Percentiles rank a stretch among this genome's conserved stretches.
phyloP scores from a whole-genome alignment of 2,113 vertebrate species.

The Pachycephala philippinensis region DNA sequence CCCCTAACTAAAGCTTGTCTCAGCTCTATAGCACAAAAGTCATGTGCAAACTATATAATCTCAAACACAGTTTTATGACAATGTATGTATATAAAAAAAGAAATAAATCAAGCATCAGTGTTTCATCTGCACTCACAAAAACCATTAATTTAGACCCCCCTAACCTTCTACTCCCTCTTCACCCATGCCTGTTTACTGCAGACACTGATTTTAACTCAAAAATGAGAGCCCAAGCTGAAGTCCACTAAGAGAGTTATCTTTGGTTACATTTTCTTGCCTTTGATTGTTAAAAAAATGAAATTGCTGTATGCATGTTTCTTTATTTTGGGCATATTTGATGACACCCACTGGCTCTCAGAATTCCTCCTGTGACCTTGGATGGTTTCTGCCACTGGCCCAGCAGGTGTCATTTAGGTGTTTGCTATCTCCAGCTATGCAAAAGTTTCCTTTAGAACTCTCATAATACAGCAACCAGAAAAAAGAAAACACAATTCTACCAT shows the following conservation, averaged over 20 bases:
- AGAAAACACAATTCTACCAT: neutral
- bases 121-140: neutral
- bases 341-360: neutral
- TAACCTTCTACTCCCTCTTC: neutral
- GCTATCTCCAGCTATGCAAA: neutral
- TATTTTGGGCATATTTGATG: neutral
- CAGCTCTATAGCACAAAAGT: neutral
- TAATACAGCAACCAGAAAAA: neutral
- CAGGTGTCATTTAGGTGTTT: neutral
- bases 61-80: neutral
- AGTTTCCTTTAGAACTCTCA: neutral
- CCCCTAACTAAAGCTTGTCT: neutral
- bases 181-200: neutral
- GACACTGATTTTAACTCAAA: neutral
- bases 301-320: neutral
- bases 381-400: neutral
- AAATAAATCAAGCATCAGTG: neutral
- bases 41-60: neutral
- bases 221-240: neutral
- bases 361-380: neutral
- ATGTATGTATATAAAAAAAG: neutral
- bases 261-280: neutral
- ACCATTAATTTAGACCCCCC: neutral
- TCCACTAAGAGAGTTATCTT: neutral
- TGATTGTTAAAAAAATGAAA: neutral